phyloP scores from a whole-genome alignment of 92 coral and sea anemone species.

The Desmophyllum pertusum region DNA sequence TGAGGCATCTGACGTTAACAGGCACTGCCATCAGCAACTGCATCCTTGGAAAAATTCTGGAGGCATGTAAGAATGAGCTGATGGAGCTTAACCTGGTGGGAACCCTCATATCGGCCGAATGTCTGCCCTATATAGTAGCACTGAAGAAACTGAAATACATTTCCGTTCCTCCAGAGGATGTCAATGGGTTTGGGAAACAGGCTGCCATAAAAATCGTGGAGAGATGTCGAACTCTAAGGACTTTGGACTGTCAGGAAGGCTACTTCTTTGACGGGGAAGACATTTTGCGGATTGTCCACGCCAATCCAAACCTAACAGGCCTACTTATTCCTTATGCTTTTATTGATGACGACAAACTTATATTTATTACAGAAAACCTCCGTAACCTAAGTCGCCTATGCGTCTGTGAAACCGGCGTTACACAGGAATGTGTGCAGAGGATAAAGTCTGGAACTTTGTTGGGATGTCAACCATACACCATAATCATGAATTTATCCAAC shows the following conservation, averaged over 20 bases:
- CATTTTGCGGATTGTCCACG: background rate
- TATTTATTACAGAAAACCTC: background rate
- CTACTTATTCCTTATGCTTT: background rate
- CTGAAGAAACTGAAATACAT: background rate
- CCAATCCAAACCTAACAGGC: constrained; percentile 1
- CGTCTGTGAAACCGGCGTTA: background rate
- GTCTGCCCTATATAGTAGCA: background rate
- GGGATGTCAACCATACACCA: background rate
- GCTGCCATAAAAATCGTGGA: background rate
- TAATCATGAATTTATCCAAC: no score
- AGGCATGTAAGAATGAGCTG: background rate
- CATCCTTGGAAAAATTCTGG: background rate
- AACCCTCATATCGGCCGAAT: background rate
- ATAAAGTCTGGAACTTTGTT: background rate
- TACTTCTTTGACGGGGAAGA: background rate
- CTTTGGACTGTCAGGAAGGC: background rate
- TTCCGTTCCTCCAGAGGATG: constrained; percentile 3
- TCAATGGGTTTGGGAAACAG: constrained; percentile 4
- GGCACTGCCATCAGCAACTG: background rate
- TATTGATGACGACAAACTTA: background rate
- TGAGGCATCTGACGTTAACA: background rate
- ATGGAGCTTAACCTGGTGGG: background rate
- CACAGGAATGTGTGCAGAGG: background rate
- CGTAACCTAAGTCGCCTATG: background rate
- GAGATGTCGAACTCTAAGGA: background rate